phyloP scores from a whole-genome alignment of 37 sponge, comb jelly and placozoan species.

The Tethya wilhelma region DNA sequence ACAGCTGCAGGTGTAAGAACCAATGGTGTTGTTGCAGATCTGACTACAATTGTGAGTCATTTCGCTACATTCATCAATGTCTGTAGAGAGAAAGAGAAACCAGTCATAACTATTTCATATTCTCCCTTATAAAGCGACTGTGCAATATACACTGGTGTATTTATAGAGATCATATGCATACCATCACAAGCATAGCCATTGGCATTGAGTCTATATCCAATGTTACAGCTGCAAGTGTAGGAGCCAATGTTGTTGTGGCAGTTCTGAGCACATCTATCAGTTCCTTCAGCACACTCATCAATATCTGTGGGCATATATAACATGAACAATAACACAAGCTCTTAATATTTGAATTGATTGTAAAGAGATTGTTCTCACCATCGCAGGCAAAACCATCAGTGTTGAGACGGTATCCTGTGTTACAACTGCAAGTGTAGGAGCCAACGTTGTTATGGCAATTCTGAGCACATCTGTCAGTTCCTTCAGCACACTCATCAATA shows the following conservation, averaged over 20 bases:
- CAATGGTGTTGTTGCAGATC: background rate
- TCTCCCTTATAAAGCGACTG: background rate
- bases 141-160: too few species aligned
- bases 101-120: background rate
- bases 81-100: background rate
- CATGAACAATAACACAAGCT: too few species aligned
- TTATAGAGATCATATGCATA: too few species aligned
- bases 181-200: slow-evolving; percentile 30
- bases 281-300: slow-evolving; percentile 31
- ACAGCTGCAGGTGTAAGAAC: too few species aligned
- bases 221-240: slow-evolving; percentile 47
- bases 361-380: background rate
- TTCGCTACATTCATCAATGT: background rate
- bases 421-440: background rate
- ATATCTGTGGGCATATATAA: background rate
- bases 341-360: too few species aligned
- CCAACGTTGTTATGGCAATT: background rate
- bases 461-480: background rate
- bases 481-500: background rate
- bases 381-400: background rate
- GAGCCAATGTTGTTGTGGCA: slow-evolving; percentile 41
- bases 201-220: slow-evolving; percentile 14
- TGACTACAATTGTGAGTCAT: background rate
- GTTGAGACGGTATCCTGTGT: background rate
- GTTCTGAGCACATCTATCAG: slow-evolving; percentile 10